Base-by-base conservation (phyloP, 2,113 vertebrate genomes). In the Tyto alba region DNA sequence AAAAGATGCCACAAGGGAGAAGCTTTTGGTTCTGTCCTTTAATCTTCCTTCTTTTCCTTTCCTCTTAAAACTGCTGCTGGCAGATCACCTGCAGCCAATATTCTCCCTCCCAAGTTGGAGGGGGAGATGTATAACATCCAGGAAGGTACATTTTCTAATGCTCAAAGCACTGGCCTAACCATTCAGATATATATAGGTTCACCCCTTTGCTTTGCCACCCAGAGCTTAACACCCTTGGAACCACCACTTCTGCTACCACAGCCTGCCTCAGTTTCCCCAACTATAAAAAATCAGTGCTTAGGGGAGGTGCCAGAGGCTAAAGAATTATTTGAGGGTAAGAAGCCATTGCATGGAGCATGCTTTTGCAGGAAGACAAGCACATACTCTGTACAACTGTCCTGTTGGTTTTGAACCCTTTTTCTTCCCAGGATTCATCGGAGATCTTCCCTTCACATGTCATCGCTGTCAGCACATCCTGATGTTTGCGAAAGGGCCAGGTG, bases 301-400 rank as follows among this genome's bases (percentile, higher is more conserved):
- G 15, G 43, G 76, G 4, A 30, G 8, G 15, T 76, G 40, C 34
- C 23, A 9, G 50, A 9, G 10, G 21, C 11, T 41, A 13, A 34
- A 47, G 57, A 45, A 32, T 47, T 22, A 3, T 69, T 6, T 3
- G 63, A 30, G 29, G 47, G 5, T 26, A 3, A 53, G 78, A 45
- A 78, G 30, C 3, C 18, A 7, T 14, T 4, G 0, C 8, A 5
- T 0, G 7, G 16, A 48, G 10, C 0, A 0, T 5, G 34, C 8
- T 77, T 63, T 63, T 68, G 22, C 19, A 40, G 48, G 59, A 56
- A 4, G 69, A 41, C 20, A 29, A 30, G 16, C 3, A 6, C 26
- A 1, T 7, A 3, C 4, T 13, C 15, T 12, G 14, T 8, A 25
- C 29, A 26, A 4, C 18, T 21, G 3, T 22, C 40, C 34, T 25